Evolutionary conservation across 2,113 vertebrate genomes (phyloP).

Genomic region (Parotia lawesii): DNA sequence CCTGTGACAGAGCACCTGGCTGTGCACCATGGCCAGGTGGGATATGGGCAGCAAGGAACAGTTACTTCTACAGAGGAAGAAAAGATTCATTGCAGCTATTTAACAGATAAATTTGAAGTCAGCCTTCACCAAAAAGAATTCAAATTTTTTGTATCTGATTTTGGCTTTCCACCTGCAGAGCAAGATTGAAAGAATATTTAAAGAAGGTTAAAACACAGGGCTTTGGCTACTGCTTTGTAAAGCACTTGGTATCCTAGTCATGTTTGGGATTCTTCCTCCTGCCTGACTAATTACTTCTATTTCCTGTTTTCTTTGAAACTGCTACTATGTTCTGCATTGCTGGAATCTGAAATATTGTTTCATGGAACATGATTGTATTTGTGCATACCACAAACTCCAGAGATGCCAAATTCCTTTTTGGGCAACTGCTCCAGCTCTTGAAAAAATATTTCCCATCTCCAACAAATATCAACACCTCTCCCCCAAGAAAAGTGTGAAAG

Average conservation of each 20-base stretch:
- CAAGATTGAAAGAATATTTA: neutral
- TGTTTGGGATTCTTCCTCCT: conserved; percentile 45
- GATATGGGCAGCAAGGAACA: rapidly evolving
- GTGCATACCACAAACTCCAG: conserved; percentile 44
- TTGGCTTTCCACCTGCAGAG: neutral
- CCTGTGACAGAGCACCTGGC: neutral
- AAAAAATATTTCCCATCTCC: neutral
- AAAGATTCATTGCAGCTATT: neutral
- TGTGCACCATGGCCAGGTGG: neutral
- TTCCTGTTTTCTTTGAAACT: conserved; percentile 58
- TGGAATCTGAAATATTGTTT: conserved; percentile 58
- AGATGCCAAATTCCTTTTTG: neutral
- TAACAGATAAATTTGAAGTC: neutral
- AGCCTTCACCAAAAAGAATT: neutral
- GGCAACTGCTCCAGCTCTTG: neutral
- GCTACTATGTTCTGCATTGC: conserved; percentile 17
- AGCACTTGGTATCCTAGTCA: neutral
- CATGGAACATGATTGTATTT: conserved; percentile 27
- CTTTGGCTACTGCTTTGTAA: neutral
- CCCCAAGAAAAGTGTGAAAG: neutral
- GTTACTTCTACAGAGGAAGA: neutral
- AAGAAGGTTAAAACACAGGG: neutral
- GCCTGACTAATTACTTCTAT: conserved; percentile 31
- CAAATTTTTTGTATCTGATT: neutral
- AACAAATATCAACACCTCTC: neutral